Base-by-base conservation (phyloP, 1,140 invertebrate genomes). In the Euura saliciscinereae region DNA sequence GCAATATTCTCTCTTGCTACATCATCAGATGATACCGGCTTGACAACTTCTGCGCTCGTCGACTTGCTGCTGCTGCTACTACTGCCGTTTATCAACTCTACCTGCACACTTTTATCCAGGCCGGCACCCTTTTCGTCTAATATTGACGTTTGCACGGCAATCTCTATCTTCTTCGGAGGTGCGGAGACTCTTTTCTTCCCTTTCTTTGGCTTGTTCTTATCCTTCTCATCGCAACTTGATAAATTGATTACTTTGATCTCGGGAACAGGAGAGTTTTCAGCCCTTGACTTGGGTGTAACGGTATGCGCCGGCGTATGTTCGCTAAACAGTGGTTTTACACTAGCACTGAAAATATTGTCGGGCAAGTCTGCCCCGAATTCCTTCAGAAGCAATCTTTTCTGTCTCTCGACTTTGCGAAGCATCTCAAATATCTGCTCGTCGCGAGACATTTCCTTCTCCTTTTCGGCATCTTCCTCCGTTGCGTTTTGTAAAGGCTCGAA, bases 221-320 rank as follows among this genome's bases (percentile, higher is more conserved):
- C 10, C 11, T 43, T 71, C 6, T 75, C 66, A 0, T 82, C 77
- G 6, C 71, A 74, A 28, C 72, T 74, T 7, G 84, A 83, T 72
- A 82, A 76, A 73, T 83, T 84, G 70, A 85, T 84, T 1, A 85
- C 83, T 76, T 79, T 79, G 28, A 85, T 79, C 73, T 87, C 85
- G 2, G 86, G 78, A 0, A 78, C 78, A 7, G 28, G 7, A 66
- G 75, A 45, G 3, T 8, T 3, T 59, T 59, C 8, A 11, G 13
- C 51, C 6, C 13, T 59, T 72, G 73, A 71, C 68, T 42, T 65
- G 4, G 43, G 68, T 6, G 65, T 42, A 43, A n/a, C 46, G 28
- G 43, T 44, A 45, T 71, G n/a, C 44, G 28, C 43, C 42, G 44
- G 42, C 4, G 45, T 69, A 44, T 13, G 11, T 69, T 69, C 66